Conservation (phyloP, 2,888 invertebrate species). For the Altica lythri region DNA sequence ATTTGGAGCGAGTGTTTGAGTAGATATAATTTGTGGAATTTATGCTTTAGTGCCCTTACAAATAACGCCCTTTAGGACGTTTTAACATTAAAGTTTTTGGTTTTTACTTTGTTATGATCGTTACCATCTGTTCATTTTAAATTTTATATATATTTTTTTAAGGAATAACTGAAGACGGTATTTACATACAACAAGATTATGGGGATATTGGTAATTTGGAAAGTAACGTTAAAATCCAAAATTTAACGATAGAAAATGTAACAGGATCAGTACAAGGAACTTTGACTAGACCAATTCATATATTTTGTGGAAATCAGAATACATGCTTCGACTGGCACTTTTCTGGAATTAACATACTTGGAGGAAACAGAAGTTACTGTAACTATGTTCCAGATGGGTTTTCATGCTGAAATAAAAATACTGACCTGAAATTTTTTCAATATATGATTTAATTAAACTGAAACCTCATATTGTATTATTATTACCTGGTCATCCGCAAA, state of each 20-base stretch:
- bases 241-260: constrained; percentile 19
- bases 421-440: too few species aligned
- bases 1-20: not conserved
- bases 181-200: constrained; percentile 27
- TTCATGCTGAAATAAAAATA: too few species aligned
- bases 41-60: not conserved
- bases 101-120: too few species aligned
- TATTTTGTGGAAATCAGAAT: constrained; percentile 18
- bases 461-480: not conserved
- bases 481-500: too few species aligned
- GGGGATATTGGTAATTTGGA: constrained; percentile 19
- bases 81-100: not conserved
- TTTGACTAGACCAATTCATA: constrained; percentile 11
- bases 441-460: not conserved
- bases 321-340: constrained; percentile 20
- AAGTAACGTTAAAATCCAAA: constrained; percentile 14
- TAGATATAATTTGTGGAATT: not conserved
- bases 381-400: constrained; percentile 23
- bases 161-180: constrained; percentile 24
- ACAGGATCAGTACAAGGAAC: constrained; percentile 15
- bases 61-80: not conserved
- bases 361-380: constrained; percentile 18
- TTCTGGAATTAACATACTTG: constrained; percentile 19
- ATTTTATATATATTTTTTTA: constrained; percentile 3
- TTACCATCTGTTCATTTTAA: too few species aligned